Conservation (phyloP, 2,797 vertebrate genomes). For the Sebastes oblongus region DNA sequence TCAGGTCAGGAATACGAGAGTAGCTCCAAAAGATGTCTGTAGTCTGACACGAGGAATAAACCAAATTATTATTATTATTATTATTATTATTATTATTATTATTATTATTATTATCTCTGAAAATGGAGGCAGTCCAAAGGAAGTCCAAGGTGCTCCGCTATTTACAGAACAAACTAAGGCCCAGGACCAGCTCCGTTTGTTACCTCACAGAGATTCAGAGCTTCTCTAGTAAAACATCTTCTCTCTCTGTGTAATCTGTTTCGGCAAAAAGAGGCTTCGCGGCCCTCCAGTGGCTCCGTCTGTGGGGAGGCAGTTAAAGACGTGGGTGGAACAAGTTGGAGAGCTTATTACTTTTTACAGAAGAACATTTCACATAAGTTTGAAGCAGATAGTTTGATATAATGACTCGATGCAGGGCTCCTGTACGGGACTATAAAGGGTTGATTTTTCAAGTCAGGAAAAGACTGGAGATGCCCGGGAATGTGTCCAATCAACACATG, state of each 20-base stretch:
- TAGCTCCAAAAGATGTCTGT: neutral
- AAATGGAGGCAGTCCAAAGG: neutral
- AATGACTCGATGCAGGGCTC: neutral
- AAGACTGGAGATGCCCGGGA: neutral
- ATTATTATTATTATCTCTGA: neutral
- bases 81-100: neutral
- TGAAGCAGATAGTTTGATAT: neutral
- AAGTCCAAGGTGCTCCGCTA: neutral
- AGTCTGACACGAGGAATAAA: neutral
- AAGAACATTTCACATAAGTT: neutral
- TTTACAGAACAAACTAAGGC: neutral
- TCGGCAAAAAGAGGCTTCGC: conserved; percentile 9
- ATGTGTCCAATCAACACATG: neutral
- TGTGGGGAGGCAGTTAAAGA: neutral
- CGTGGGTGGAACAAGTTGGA: neutral
- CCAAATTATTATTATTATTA: neutral
- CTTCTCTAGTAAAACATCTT: neutral
- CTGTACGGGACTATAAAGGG: too few species aligned
- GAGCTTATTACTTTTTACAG: conserved; percentile 5
- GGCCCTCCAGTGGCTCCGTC: neutral
- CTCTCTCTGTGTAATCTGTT: conserved; percentile 5
- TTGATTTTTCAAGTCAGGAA: too few species aligned
- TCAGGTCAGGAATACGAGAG: neutral
- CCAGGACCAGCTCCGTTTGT: neutral
- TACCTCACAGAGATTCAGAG: neutral